Evolutionary conservation across 1,140 invertebrate genomes (phyloP).

Genomic region (Scaptomyza montana): DNA sequence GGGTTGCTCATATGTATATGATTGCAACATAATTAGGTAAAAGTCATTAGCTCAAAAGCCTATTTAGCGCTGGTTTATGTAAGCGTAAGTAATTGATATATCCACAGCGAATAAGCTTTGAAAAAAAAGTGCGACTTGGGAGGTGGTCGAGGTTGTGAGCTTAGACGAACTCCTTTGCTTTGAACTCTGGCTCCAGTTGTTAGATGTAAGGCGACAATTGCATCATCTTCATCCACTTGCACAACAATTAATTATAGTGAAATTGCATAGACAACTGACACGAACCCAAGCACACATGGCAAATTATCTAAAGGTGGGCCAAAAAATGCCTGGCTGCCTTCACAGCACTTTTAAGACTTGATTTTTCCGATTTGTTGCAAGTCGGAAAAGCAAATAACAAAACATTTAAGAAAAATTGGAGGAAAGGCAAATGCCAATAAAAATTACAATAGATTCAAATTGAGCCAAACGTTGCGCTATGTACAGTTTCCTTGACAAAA

Average conservation of each 20-base stretch:
- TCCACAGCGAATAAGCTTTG: slow-evolving; percentile 26
- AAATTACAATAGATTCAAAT: slow-evolving; percentile 2
- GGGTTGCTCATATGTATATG: slow-evolving; percentile 37
- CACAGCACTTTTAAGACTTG: slow-evolving; percentile 4
- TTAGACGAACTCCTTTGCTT: slow-evolving; percentile 21
- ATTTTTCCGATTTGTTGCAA: background rate
- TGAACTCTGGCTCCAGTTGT: slow-evolving; percentile 35
- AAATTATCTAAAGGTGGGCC: background rate
- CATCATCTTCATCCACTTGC: slow-evolving; percentile 55
- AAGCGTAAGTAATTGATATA: slow-evolving; percentile 60
- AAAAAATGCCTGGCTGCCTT: background rate
- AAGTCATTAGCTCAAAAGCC: slow-evolving; percentile 59
- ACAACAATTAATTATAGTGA: slow-evolving; percentile 35
- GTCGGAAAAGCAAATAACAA: slow-evolving; percentile 18
- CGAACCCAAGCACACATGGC: background rate
- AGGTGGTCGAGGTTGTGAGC: slow-evolving; percentile 39
- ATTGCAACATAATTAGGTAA: slow-evolving; percentile 70
- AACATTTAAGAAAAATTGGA: slow-evolving; percentile 27
- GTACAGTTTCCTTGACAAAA: background rate
- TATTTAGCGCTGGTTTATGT: slow-evolving; percentile 56
- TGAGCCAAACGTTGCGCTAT: too few species aligned
- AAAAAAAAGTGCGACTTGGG: background rate
- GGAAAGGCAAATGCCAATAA: slow-evolving; percentile 37
- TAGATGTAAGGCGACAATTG: slow-evolving; percentile 39
- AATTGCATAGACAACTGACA: slow-evolving; percentile 30